A percentile compares a stretch with the other conserved stretches of the same genome.
phyloP scores from a whole-genome alignment of 2,113 vertebrate species.

The Pluvialis apricaria region DNA sequence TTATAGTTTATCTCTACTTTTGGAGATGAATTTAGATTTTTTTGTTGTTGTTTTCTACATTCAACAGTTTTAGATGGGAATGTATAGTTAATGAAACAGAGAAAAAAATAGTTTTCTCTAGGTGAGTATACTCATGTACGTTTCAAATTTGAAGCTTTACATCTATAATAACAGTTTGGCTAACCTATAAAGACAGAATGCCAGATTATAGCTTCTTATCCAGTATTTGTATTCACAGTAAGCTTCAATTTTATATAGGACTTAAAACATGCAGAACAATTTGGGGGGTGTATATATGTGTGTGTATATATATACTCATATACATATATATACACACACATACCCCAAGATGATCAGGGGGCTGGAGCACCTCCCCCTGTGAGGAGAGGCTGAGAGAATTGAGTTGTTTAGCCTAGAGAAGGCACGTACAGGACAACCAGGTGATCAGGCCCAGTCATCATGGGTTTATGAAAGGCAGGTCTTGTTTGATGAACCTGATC shows the following conservation, averaged over 20 bases:
- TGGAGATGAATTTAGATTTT: background rate
- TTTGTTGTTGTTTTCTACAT: background rate
- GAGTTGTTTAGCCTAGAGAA: background rate
- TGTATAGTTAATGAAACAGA: background rate
- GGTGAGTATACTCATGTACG: rapidly evolving
- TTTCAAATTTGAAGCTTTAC: background rate
- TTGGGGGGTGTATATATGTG: rapidly evolving
- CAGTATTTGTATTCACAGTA: background rate
- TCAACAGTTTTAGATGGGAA: background rate
- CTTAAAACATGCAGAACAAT: background rate
- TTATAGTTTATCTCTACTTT: background rate
- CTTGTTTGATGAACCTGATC: background rate
- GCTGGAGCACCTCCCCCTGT: rapidly evolving
- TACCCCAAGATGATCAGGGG: rapidly evolving
- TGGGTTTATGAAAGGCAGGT: background rate
- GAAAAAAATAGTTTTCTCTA: background rate
- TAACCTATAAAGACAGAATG: background rate
- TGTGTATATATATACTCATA: no score
- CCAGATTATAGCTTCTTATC: background rate
- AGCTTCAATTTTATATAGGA: background rate
- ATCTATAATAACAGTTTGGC: background rate
- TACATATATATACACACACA: no score
- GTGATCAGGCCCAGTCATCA: background rate
- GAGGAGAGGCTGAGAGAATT: background rate
- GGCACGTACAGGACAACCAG: background rate